Percentiles rank a stretch among this genome's conserved stretches.
Evolutionary conservation across 2,888 invertebrate genomes (phyloP).

Genomic region (Griposia aprilina): DNA sequence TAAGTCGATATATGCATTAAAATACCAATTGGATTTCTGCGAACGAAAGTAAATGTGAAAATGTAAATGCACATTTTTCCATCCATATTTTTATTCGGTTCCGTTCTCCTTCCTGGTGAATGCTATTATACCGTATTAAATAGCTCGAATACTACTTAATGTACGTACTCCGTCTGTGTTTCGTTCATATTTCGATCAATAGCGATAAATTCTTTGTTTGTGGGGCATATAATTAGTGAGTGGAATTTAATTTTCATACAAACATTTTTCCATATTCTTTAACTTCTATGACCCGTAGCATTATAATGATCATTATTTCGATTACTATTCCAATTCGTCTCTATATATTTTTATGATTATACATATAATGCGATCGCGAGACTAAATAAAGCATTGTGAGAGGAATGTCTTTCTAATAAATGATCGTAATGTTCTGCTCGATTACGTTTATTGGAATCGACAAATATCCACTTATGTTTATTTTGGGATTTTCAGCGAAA

Average conservation of each 20-base stretch:
- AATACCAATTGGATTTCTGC: constrained; percentile 28
- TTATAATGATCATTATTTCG: constrained; percentile 6
- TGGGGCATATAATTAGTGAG: constrained; percentile 35
- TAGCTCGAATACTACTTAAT: constrained; percentile 19
- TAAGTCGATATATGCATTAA: constrained; percentile 18
- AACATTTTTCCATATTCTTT: constrained; percentile 13
- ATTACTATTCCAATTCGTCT: constrained; percentile 7
- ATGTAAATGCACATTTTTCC: constrained; percentile 34
- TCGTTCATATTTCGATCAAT: constrained; percentile 48
- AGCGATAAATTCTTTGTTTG: constrained; percentile 50
- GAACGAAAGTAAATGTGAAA: constrained; percentile 18
- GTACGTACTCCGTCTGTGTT: constrained; percentile 5
- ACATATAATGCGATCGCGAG: constrained; percentile 20
- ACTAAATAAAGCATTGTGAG: constrained; percentile 40
- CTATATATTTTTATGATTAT: constrained; percentile 9
- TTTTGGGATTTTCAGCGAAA: constrained; percentile 39
- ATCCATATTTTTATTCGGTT: constrained; percentile 35
- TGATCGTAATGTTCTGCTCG: constrained; percentile 50
- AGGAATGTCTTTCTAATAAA: constrained; percentile 44
- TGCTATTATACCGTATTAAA: constrained; percentile 25
- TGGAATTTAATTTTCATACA: constrained; percentile 26
- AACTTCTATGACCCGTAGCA: not conserved
- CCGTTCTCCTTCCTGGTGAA: constrained; percentile 19
- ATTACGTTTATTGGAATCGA: constrained; percentile 42
- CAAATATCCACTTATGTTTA: constrained; percentile 43